Evolutionary conservation across 2,888 invertebrate genomes (phyloP).

Genomic region (Iselma pallidipennis): DNA sequence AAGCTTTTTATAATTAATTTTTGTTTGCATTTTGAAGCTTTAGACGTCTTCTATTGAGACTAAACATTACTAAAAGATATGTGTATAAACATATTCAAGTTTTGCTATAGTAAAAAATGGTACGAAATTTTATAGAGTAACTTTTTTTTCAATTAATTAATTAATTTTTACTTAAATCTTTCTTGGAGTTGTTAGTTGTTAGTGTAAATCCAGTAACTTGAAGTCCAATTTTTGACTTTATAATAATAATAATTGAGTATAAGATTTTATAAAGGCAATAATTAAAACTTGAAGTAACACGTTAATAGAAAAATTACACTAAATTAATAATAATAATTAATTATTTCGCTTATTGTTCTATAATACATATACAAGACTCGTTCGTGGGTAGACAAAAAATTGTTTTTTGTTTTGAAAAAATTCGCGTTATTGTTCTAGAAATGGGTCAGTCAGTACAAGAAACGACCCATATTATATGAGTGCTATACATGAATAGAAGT

Average conservation of each 20-base stretch:
- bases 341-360: constrained; percentile 40
- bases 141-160: constrained; percentile 25
- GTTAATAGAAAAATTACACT: constrained; percentile 29
- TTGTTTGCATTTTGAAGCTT: not conserved
- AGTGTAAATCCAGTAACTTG: constrained; percentile 17
- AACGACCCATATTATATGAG: constrained; percentile 28
- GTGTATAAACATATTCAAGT: constrained; percentile 46
- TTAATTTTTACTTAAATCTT: not conserved
- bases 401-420: constrained; percentile 19
- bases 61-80: constrained; percentile 43
- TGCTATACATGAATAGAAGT: constrained; percentile 39
- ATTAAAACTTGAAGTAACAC: constrained; percentile 5
- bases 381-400: constrained; percentile 32
- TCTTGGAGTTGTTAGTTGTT: constrained; percentile 26
- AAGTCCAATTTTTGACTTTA: constrained; percentile 2
- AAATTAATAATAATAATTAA: constrained; percentile 30
- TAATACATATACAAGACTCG: constrained; percentile 42
- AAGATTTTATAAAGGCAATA: too few species aligned
- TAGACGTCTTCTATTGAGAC: constrained; percentile 12
- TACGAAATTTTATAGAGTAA: constrained; percentile 46
- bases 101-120: constrained; percentile 51
- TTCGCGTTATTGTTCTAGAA: constrained; percentile 33
- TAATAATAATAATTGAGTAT: too few species aligned
- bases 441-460: constrained; percentile 26
- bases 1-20: constrained; percentile 19